Percentiles rank a stretch among this genome's conserved stretches.
Conservation (phyloP, 2,113 vertebrate species). For the Sinocyclocheilus rhinocerous region DNA sequence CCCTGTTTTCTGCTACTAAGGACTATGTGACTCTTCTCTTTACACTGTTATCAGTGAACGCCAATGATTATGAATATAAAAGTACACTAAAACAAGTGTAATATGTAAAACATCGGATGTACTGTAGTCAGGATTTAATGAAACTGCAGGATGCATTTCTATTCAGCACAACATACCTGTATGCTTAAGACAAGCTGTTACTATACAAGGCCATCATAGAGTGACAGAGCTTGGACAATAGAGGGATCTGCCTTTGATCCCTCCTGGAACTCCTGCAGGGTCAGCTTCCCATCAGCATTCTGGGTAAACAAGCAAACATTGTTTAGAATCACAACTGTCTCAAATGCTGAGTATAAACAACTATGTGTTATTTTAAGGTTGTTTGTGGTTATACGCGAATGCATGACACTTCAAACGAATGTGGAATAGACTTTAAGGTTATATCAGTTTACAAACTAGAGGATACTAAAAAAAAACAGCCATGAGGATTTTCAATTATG, state of each 20-base stretch:
- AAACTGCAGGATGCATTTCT: background rate
- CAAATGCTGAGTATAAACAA: background rate
- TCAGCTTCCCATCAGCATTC: constrained; percentile 95
- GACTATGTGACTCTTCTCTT: background rate
- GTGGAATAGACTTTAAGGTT: constrained; percentile 15
- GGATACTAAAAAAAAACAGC: background rate
- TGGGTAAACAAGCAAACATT: constrained; percentile 63
- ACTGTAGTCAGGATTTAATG: background rate
- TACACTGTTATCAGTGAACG: background rate
- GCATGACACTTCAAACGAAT: constrained; percentile 2
- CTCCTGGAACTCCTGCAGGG: constrained; percentile 97
- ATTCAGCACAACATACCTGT: constrained; percentile 11
- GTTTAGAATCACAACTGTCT: constrained; percentile 1
- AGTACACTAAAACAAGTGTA: background rate
- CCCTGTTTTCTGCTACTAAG: background rate
- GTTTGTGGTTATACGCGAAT: constrained; percentile 2
- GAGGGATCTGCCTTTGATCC: constrained; percentile 98
- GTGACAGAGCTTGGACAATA: constrained; percentile 95
- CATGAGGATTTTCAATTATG: constrained; percentile 18
- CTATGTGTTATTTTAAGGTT: background rate
- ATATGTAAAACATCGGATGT: background rate
- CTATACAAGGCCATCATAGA: constrained; percentile 99
- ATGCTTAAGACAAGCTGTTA: background rate
- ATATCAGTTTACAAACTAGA: constrained; percentile 10
- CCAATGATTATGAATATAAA: background rate